These are phyloP conservation scores for Limnephilus lunatus DNA, from an alignment of 2,888 invertebrate genomes.

Conservation along the genomic window DNA sequence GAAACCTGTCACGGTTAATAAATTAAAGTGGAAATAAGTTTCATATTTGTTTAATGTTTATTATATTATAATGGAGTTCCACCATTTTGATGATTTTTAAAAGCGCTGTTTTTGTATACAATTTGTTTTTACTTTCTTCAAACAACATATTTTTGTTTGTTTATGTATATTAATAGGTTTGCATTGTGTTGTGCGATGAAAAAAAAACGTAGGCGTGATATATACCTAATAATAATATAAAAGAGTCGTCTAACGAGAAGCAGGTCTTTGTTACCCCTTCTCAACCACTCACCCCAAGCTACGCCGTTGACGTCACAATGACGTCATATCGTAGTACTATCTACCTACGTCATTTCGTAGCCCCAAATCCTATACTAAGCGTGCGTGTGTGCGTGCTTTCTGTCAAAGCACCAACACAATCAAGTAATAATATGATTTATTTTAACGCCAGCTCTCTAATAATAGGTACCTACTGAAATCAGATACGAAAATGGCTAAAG, in stretches of 20 bases:
- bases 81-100: no score
- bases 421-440: not conserved
- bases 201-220: not conserved
- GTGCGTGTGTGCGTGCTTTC: not conserved
- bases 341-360: constrained; percentile 31
- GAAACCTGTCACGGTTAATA: no score
- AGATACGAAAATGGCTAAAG: not conserved
- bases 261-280: not conserved
- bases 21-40: no score
- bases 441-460: not conserved
- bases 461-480: not conserved
- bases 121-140: no score
- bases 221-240: not conserved
- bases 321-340: constrained; percentile 49
- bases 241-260: not conserved
- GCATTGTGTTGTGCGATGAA: not conserved
- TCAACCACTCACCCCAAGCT: not conserved
- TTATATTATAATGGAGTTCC: no score
- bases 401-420: not conserved
- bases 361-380: not conserved
- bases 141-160: not conserved
- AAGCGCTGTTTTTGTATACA: no score
- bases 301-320: constrained; percentile 53
- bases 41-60: no score
- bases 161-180: not conserved